Evolutionary conservation across 2,888 invertebrate genomes (phyloP).

Genomic region (Tigriopus californicus): DNA sequence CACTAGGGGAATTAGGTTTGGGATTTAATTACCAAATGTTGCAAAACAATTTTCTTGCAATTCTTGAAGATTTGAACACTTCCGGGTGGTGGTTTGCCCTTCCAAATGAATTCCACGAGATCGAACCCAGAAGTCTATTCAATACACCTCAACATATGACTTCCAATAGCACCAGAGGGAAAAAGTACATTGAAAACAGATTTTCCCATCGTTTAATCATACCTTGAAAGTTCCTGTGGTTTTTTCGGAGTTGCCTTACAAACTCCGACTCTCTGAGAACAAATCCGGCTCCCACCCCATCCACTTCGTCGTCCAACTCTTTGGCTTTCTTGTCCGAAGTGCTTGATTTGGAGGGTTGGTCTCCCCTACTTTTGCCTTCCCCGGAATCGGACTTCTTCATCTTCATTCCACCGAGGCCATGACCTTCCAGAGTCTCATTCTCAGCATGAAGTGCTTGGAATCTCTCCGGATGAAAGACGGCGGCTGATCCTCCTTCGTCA

Average conservation of each 20-base stretch:
- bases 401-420: neutral
- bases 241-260: slow-evolving; percentile 46
- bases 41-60: neutral
- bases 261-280: slow-evolving; percentile 51
- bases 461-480: slow-evolving; percentile 38
- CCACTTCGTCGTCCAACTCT: slow-evolving; percentile 36
- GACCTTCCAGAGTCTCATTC: slow-evolving; percentile 1
- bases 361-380: slow-evolving; percentile 40
- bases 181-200: neutral
- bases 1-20: neutral
- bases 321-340: slow-evolving; percentile 34
- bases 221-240: slow-evolving; percentile 50
- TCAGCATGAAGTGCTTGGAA: slow-evolving; percentile 1
- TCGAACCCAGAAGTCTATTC: slow-evolving; percentile 1
- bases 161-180: neutral
- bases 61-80: neutral
- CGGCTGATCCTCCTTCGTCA: slow-evolving; percentile 70
- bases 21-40: slow-evolving; percentile 6
- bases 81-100: neutral
- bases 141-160: neutral
- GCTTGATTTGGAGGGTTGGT: slow-evolving; percentile 21
- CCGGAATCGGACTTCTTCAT: slow-evolving; percentile 12
- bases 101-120: neutral
- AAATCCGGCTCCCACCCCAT: slow-evolving; percentile 31
- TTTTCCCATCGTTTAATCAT: too few species aligned